Percentiles rank a stretch among this genome's conserved stretches.
Conservation (phyloP, 1,140 invertebrate genomes). For the Drosophila pruinosa region DNA sequence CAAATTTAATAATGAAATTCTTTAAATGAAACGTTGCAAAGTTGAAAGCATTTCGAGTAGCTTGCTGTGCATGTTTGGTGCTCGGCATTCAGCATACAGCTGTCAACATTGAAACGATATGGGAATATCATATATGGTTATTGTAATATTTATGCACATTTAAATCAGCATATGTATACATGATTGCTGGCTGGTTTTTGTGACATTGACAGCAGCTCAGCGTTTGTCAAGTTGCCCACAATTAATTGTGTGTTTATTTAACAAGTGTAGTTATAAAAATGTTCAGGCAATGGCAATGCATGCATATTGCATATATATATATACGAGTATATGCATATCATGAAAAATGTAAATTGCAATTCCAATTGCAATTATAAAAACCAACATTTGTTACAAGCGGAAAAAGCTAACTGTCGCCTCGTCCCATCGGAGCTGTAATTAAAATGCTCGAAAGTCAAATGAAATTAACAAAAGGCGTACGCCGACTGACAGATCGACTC, state of each 20-base stretch:
- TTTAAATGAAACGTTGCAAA: conserved; percentile 5
- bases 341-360: conserved; percentile 9
- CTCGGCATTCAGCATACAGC: background rate
- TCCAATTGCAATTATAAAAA: conserved; percentile 43
- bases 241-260: conserved; percentile 71
- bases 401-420: conserved; percentile 31
- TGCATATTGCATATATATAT: background rate
- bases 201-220: conserved; percentile 20
- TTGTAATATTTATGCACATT: conserved; percentile 27
- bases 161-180: conserved; percentile 16
- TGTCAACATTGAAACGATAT: conserved; percentile 23
- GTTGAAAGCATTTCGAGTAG: background rate
- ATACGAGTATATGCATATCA: background rate
- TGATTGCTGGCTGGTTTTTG: conserved; percentile 29
- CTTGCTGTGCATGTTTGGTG: background rate
- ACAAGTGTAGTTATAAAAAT: background rate
- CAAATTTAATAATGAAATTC: conserved; percentile 15
- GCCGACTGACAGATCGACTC: conserved; percentile 12
- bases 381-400: conserved; percentile 4
- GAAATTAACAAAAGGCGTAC: conserved; percentile 50
- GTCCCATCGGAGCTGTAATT: conserved; percentile 25
- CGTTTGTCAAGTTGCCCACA: conserved; percentile 47
- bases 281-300: background rate
- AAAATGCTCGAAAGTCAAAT: conserved; percentile 52
- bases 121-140: background rate